Conservation (phyloP, 2,113 vertebrate species). For the Abramis brama region DNA sequence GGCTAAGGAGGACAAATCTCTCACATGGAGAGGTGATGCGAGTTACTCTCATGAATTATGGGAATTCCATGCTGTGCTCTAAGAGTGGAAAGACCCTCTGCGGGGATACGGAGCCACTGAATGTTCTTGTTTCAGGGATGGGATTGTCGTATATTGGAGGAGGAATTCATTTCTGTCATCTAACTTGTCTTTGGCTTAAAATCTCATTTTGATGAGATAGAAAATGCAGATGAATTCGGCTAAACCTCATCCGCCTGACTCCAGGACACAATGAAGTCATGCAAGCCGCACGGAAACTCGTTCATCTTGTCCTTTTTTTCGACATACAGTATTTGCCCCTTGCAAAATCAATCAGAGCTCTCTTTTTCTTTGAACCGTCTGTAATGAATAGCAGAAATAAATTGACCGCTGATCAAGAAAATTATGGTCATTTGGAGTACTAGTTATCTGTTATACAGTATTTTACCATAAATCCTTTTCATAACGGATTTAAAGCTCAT, state of each 20-base stretch:
- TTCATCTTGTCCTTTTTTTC: slow-evolving; percentile 13
- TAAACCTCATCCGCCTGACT: background rate
- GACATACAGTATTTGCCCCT: background rate
- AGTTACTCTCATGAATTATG: slow-evolving; percentile 16
- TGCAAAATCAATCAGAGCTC: slow-evolving; percentile 30
- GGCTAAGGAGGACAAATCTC: slow-evolving; percentile 1
- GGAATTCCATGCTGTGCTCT: slow-evolving; percentile 29
- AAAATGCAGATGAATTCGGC: slow-evolving; percentile 28
- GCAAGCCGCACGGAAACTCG: background rate
- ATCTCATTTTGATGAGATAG: slow-evolving; percentile 30
- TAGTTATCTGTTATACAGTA: background rate
- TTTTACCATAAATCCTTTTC: background rate
- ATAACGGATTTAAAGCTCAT: background rate
- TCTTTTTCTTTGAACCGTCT: slow-evolving; percentile 11
- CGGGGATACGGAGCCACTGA: background rate
- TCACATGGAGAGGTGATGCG: slow-evolving; percentile 35
- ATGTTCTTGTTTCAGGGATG: slow-evolving; percentile 33
- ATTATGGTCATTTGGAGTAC: background rate
- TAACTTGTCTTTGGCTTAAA: slow-evolving; percentile 36
- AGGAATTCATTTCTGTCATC: slow-evolving; percentile 36
- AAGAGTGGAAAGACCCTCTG: slow-evolving; percentile 17
- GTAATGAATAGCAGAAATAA: background rate
- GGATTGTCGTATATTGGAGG: background rate
- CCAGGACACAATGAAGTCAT: slow-evolving; percentile 25
- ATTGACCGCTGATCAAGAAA: background rate